A percentile compares a stretch with the other conserved stretches of the same genome.
phyloP scores from a whole-genome alignment of 2,797 vertebrate genomes.

The Spea hammondii region DNA sequence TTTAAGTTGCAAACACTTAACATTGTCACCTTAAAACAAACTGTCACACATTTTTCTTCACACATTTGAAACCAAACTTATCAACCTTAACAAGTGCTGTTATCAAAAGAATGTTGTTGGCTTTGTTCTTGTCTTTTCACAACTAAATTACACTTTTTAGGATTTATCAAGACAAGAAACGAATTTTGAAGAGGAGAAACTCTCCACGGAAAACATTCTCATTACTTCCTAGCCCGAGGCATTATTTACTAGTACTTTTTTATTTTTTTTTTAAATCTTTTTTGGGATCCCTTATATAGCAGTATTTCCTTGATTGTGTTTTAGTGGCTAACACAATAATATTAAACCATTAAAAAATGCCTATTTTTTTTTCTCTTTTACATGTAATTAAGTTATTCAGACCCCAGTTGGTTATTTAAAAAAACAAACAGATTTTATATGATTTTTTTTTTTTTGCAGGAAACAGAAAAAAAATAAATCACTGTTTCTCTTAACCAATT shows the following conservation, averaged over 20 bases:
- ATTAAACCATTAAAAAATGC: slow-evolving; percentile 67
- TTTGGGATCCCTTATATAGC: slow-evolving; percentile 67
- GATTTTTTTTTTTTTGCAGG: not conserved
- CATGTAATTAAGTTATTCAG: slow-evolving; percentile 89
- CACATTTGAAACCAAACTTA: slow-evolving; percentile 78
- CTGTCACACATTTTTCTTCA: slow-evolving; percentile 77
- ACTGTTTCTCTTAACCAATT: no score
- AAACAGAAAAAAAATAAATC: not conserved
- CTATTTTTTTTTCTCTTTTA: slow-evolving; percentile 76
- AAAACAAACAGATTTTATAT: not conserved
- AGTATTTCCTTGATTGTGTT: slow-evolving; percentile 78
- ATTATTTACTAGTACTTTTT: slow-evolving; percentile 79
- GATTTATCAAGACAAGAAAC: slow-evolving; percentile 99
- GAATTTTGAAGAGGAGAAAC: slow-evolving; percentile 91
- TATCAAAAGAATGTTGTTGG: slow-evolving; percentile 77
- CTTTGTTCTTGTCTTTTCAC: slow-evolving; percentile 89
- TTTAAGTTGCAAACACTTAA: slow-evolving; percentile 70
- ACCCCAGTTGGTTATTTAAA: slow-evolving; percentile 89
- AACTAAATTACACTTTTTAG: slow-evolving; percentile 98
- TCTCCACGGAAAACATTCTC: slow-evolving; percentile 88
- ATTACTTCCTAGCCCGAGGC: slow-evolving; percentile 96
- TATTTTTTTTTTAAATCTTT: slow-evolving; percentile 77
- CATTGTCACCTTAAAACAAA: slow-evolving; percentile 79
- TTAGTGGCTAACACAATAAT: slow-evolving; percentile 80
- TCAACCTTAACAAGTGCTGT: slow-evolving; percentile 82